phyloP scores from a whole-genome alignment of 2,888 invertebrate species.

The Caradrina kadenii region DNA sequence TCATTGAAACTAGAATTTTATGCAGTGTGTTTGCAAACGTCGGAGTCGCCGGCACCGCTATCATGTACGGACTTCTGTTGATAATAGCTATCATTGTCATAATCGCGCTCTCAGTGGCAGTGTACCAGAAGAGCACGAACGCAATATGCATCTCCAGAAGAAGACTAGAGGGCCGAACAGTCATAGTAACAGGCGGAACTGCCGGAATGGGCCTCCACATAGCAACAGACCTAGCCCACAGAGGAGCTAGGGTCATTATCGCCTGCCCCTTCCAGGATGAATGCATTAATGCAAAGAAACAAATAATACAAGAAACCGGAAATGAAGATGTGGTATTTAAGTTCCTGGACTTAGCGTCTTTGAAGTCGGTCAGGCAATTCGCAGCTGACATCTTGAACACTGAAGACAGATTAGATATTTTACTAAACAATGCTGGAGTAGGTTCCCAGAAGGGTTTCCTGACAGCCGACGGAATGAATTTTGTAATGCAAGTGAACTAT shows the following conservation, averaged over 20 bases:
- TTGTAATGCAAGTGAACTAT: constrained; percentile 97
- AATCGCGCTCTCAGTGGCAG: constrained; percentile 20
- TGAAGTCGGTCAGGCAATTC: constrained; percentile 94
- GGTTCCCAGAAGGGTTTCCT: constrained; percentile 80
- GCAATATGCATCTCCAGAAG: constrained; percentile 55
- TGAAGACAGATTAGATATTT: constrained; percentile 93
- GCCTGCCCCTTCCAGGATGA: constrained; percentile 78
- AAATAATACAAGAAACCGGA: constrained; percentile 91
- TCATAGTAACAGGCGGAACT: constrained; percentile 79
- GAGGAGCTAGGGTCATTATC: constrained; percentile 79
- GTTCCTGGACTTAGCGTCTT: constrained; percentile 93
- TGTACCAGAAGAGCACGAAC: constrained; percentile 66
- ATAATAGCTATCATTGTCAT: constrained; percentile 31
- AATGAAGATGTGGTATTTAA: constrained; percentile 92
- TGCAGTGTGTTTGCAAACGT: not conserved
- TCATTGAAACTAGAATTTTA: not conserved
- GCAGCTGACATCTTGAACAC: constrained; percentile 93
- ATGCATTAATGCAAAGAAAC: constrained; percentile 82
- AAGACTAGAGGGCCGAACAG: constrained; percentile 61
- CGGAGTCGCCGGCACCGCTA: not conserved
- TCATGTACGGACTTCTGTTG: constrained; percentile 33
- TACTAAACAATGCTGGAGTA: constrained; percentile 97
- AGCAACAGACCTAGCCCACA: constrained; percentile 76
- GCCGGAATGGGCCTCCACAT: constrained; percentile 78
- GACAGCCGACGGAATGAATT: constrained; percentile 95